Base-by-base conservation (phyloP, 2,888 invertebrate species). In the Thereva unica region DNA sequence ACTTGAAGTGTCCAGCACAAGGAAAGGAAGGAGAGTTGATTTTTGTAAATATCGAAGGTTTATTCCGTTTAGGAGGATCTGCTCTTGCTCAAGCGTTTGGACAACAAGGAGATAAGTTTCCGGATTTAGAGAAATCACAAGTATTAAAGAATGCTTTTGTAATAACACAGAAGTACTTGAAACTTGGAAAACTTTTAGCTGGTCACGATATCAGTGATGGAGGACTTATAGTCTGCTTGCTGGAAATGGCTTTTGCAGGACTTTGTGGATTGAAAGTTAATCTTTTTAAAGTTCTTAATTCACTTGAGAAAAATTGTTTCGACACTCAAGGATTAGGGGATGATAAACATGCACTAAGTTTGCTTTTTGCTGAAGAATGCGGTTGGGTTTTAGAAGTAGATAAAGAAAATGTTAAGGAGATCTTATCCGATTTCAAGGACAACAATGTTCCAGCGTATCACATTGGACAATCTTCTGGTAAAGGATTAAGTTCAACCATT, bases 201-300 rank as follows among this genome's bases (percentile, higher is more conserved):
- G 97, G 97, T 0, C 98, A 99, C 78, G 98, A 99, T 79, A 85
- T 98, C 4, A 97, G 97, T 77, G 98, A 98, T 82, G 98, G 99
- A 34, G 98, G 99, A 40, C 83, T 98, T 41, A 84, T 98, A 49
- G 92, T 92, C 0, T 92, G 94, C 73, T 79, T 94, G 0, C 77
- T 98, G 67, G 98, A 99, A 83, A 97, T 98, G 97, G 91, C 92
- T n/a, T 93, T 98, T 77, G 95, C 89, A 66, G 97, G 97, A 44
- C 83, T 96, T 67, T 87, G 90, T 72, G 96, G 96, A 1, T 75
- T 95, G 10, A 82, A 86, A 10, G 77, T 92, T 0, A 84, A 90
- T 71, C 76, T 93, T 12, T 78, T 80, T 0, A 85, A 86, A 68
- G 83, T 83, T 68, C 35, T 76, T 12, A 57, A 70, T 0, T 71